Evolutionary conservation across 2,797 vertebrate genomes (phyloP), one percentile per base, ranked within the genome.

Genomic region (Otus scops): DNA sequence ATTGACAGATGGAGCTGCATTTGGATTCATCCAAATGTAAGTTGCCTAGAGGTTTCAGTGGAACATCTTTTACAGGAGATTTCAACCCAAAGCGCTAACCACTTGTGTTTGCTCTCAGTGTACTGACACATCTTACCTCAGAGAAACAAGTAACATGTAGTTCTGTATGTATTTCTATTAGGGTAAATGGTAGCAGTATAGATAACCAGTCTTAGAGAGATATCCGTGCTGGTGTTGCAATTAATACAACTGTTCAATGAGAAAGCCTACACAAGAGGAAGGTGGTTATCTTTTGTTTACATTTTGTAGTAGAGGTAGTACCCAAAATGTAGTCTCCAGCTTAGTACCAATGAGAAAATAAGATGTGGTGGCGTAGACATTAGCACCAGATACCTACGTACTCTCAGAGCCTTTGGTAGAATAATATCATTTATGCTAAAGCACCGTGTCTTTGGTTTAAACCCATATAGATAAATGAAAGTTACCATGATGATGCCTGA

Each of bases 1-100:
- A 28, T 24, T 93, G 91, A 85, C 87, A 92, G 69, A 65, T 20
- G 51, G 59, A 95, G 11, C 63, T 71, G 69, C 61, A n/a, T 65
- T 78, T 96, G 45, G 57, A 79, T 89, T 94, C 65, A 47, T 63
- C 45, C 76, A 60, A 77, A 45, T 89, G 67, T 3, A 14, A 67
- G 30, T 77, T 85, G 92, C 71, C 39, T 61, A 51, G 38, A 84
- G 92, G 50, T 91, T 94, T 89, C n/a, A 38, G 60, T 57, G 68
- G 60, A 91, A 91, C 20, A 60, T 39, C 16, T 87, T 89, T 79
- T 64, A 78, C 32, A 68, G 50, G 68, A 86, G 26, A 51, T 61
- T 78, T 94, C 68, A 74, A 63, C 65, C 5, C 50, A 89, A 67
- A 91, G 15, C 4, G 5, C n/a, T 75, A 74, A 74, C 22, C 22